Evolutionary conservation across 2,888 invertebrate species (phyloP).

Genomic region (Amblyteles armatorius): DNA sequence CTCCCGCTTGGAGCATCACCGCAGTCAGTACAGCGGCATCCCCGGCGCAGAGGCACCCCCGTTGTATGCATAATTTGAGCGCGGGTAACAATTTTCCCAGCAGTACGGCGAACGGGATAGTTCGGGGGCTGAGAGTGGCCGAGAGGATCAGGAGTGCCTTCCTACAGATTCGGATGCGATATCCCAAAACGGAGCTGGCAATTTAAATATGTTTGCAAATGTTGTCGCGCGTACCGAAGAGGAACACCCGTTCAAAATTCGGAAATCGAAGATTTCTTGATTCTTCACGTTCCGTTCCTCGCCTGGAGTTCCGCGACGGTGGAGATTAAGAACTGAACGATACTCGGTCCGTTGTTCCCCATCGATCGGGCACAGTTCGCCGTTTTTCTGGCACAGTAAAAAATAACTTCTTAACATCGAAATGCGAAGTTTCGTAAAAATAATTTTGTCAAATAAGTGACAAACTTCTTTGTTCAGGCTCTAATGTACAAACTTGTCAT

Average conservation of each 20-base stretch:
- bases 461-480: too few species aligned
- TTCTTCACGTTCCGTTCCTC: too few species aligned
- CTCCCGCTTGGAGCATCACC: constrained; percentile 18
- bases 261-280: too few species aligned
- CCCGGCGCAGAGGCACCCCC: constrained; percentile 35
- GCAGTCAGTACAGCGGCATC: neutral
- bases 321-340: too few species aligned
- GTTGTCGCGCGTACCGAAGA: neutral
- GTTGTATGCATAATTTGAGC: constrained; percentile 66
- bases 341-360: too few species aligned
- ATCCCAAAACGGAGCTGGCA: constrained; percentile 6
- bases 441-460: too few species aligned
- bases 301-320: too few species aligned
- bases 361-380: too few species aligned
- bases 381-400: too few species aligned
- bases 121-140: constrained; percentile 36
- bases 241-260: neutral
- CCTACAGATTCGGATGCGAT: constrained; percentile 22
- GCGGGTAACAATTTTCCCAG: constrained; percentile 42
- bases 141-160: constrained; percentile 29
- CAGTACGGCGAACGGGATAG: constrained; percentile 30
- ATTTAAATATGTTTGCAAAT: constrained; percentile 42
- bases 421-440: too few species aligned
- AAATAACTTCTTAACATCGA: too few species aligned
- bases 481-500: too few species aligned